These are phyloP conservation scores for Epinotia demarniana DNA, from an alignment of 2,888 invertebrate genomes.

Conservation along the genomic window DNA sequence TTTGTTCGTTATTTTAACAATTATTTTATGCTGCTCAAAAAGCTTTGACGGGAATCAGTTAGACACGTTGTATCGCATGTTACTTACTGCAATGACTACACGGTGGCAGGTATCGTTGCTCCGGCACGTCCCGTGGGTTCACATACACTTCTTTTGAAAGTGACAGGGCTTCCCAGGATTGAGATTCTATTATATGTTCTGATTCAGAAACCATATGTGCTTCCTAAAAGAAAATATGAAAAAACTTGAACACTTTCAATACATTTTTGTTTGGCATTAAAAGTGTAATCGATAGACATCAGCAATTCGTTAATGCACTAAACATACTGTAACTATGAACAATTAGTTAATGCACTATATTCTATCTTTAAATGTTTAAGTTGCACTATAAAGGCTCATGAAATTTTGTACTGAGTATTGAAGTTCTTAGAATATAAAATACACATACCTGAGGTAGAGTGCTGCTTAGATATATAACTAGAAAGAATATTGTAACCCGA, in stretches of 20 bases:
- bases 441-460: conserved; percentile 63
- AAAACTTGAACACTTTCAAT: too few species aligned
- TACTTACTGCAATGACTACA: conserved; percentile 42
- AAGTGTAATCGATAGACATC: too few species aligned
- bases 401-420: neutral
- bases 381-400: neutral
- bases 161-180: conserved; percentile 18
- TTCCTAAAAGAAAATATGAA: neutral
- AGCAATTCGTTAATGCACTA: too few species aligned
- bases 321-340: too few species aligned
- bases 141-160: conserved; percentile 19
- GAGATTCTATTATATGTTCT: neutral
- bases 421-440: conserved; percentile 7
- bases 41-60: too few species aligned
- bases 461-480: conserved; percentile 59
- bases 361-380: neutral
- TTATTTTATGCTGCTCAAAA: too few species aligned
- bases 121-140: neutral
- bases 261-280: too few species aligned
- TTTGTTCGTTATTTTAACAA: too few species aligned
- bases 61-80: neutral
- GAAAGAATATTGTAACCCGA: conserved; percentile 57
- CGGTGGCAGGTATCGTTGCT: conserved; percentile 12
- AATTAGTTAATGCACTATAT: too few species aligned
- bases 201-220: neutral